These are phyloP conservation scores for Hypomecis punctinalis DNA, from an alignment of 2,888 invertebrate species.

Conservation along the genomic window DNA sequence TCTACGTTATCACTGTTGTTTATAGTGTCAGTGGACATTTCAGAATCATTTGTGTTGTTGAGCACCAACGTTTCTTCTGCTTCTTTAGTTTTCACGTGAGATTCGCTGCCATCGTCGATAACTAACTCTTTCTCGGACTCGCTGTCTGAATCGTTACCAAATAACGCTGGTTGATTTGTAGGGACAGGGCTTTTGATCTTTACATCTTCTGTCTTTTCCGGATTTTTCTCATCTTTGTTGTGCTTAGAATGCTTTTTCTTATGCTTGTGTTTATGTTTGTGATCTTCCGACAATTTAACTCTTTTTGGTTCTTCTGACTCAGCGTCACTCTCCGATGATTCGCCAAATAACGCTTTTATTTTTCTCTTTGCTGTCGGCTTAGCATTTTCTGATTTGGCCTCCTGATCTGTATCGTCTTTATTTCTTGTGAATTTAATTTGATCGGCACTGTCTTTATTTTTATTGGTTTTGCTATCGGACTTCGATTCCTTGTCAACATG, in stretches of 20 bases:
- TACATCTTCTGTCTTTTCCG: conserved; percentile 38
- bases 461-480: conserved; percentile 36
- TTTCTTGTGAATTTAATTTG: neutral
- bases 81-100: conserved; percentile 42
- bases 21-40: conserved; percentile 17
- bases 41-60: conserved; percentile 35
- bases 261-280: conserved; percentile 45
- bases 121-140: conserved; percentile 68
- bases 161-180: conserved; percentile 37
- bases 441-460: conserved; percentile 25
- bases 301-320: conserved; percentile 58
- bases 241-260: conserved; percentile 41
- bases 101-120: conserved; percentile 59
- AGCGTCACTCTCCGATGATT: conserved; percentile 76
- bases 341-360: conserved; percentile 81
- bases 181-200: conserved; percentile 26
- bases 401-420: conserved; percentile 24
- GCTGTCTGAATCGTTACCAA: conserved; percentile 51
- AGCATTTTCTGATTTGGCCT: conserved; percentile 51
- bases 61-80: conserved; percentile 46
- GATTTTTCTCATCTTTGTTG: conserved; percentile 42
- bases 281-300: conserved; percentile 50
- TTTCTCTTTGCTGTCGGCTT: conserved; percentile 71
- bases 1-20: conserved; percentile 17
- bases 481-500: conserved; percentile 10